Evolutionary conservation across 2,888 invertebrate species (phyloP), one percentile per base, ranked within the genome.

Genomic region (Archips crataeganus): DNA sequence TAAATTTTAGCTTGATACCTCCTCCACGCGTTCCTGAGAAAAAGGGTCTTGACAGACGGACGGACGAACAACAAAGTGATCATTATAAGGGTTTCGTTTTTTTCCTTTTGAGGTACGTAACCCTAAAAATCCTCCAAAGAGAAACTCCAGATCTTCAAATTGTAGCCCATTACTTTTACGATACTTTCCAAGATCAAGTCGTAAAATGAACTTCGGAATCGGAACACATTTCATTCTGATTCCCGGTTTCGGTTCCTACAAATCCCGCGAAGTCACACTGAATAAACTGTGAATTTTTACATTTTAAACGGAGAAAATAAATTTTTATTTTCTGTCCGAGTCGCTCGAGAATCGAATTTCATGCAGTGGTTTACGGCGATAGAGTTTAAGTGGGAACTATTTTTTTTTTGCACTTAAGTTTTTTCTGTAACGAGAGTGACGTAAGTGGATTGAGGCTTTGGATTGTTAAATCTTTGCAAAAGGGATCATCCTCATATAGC

Each of bases 281-380:
- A 68, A 66, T 78, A 36, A 61, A 62, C 62, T 62, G 59, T 75
- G 45, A 79, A 79, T 77, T 78, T 80, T 79, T 70, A 77, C 77
- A 78, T 79, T 66, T 66, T 72, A 71, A 70, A 73, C 65, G 78
- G 70, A 77, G 77, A 76, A 80, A 81, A 82, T 84, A 81, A 83
- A 83, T 84, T 82, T 76, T 57, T 71, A 75, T 76, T 60, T 67
- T 54, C 75, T 69, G 74, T 69, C 71, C 80, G 83, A 83, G 79
- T 85, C 61, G 57, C 47, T 73, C 74, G 75, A 49, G 79, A 82
- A 85, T 84, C 80, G 79, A 84, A 85, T 85, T 82, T 79, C 77
- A 78, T 82, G 77, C 79, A 78, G 79, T 80, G 80, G 79, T 81
- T 85, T 82, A 80, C 77, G 74, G 75, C 75, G 78, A 77, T 80